phyloP scores from a whole-genome alignment of 2,888 invertebrate genomes.

The Xylocampa areola region DNA sequence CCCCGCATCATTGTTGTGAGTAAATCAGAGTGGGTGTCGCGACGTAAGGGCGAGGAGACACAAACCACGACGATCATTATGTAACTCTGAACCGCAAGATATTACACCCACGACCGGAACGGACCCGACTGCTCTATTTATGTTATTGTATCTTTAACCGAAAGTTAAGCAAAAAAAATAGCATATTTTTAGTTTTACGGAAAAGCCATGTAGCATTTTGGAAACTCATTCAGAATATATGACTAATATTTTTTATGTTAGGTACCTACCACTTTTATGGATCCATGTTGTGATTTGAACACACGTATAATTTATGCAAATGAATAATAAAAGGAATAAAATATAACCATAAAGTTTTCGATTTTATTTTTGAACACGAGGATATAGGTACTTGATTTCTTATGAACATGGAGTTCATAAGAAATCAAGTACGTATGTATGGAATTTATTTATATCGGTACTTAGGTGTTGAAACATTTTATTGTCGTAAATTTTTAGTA shows the following conservation, averaged over 20 bases:
- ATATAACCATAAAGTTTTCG: slow-evolving; percentile 16
- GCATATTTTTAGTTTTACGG: slow-evolving; percentile 35
- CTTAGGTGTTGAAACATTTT: slow-evolving; percentile 28
- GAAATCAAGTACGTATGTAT: no score
- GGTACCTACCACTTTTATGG: slow-evolving; percentile 23
- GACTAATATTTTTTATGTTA: slow-evolving; percentile 27
- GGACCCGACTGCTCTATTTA: slow-evolving; percentile 49
- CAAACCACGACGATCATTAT: slow-evolving; percentile 55
- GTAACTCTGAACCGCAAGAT: slow-evolving; percentile 54
- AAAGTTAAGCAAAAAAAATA: slow-evolving; percentile 42
- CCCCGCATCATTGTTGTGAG: slow-evolving; percentile 85
- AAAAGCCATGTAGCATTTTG: slow-evolving; percentile 31
- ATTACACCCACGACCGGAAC: slow-evolving; percentile 56
- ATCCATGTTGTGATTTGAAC: slow-evolving; percentile 39
- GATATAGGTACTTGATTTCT: slow-evolving; percentile 22
- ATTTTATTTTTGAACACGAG: slow-evolving; percentile 25
- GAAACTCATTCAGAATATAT: slow-evolving; percentile 18
- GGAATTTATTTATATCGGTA: slow-evolving; percentile 17
- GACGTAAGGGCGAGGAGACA: slow-evolving; percentile 52
- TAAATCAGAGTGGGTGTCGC: slow-evolving; percentile 76
- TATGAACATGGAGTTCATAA: no score
- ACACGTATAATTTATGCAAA: slow-evolving; percentile 37
- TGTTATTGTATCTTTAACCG: slow-evolving; percentile 55
- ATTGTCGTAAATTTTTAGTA: slow-evolving; percentile 25
- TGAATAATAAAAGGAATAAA: slow-evolving; percentile 28